Percentiles rank a stretch among this genome's conserved stretches.
These are phyloP conservation scores for Deroptyus accipitrinus DNA, from an alignment of 2,113 vertebrate species.

Conservation along the genomic window DNA sequence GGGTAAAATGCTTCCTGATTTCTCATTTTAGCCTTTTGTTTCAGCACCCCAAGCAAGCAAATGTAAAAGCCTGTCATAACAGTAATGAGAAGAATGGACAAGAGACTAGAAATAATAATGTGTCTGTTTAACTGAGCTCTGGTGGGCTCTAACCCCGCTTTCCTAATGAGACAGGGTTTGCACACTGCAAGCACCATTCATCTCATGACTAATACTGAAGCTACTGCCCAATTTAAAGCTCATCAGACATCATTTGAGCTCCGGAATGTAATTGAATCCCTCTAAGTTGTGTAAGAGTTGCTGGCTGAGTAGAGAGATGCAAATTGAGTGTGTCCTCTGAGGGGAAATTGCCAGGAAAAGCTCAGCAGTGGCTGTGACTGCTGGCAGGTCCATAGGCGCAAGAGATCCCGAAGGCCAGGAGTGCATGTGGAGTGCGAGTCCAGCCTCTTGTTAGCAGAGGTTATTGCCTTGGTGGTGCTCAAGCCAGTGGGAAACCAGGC, in stretches of 20 bases:
- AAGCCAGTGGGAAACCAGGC: background rate
- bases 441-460: background rate
- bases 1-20: background rate
- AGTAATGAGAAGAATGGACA: background rate
- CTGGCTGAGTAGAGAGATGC: background rate
- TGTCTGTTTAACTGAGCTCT: background rate
- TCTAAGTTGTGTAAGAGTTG: background rate
- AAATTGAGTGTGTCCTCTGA: background rate
- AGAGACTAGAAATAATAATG: background rate
- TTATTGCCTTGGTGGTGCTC: background rate
- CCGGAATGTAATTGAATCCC: background rate
- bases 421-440: fast-evolving
- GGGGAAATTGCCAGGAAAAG: background rate
- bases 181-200: background rate
- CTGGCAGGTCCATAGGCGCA: fast-evolving
- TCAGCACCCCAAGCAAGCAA: background rate
- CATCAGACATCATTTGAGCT: background rate
- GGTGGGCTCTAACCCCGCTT: background rate
- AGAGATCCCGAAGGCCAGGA: background rate
- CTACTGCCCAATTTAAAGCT: background rate
- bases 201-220: background rate
- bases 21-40: background rate
- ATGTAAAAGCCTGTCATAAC: background rate
- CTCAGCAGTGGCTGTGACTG: background rate
- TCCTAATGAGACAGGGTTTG: background rate